A percentile compares a stretch with the other conserved stretches of the same genome.
These are phyloP conservation scores for Sympetrum striolatum DNA, from an alignment of 2,888 invertebrate genomes.

Conservation along the genomic window DNA sequence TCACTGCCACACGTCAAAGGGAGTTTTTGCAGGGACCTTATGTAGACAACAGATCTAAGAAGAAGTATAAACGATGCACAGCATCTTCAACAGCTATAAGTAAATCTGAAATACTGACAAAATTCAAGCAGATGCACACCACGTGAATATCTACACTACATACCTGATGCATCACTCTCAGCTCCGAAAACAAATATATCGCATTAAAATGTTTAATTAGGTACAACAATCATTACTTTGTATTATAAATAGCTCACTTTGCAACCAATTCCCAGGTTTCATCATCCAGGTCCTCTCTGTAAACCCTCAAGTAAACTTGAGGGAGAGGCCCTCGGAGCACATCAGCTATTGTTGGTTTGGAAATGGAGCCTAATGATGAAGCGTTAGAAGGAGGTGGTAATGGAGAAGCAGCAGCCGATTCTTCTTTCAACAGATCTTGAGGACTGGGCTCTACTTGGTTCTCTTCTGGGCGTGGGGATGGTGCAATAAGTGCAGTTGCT, in stretches of 20 bases:
- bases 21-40: no score
- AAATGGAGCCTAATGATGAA: background rate
- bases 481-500: background rate
- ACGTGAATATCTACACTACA: no score
- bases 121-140: background rate
- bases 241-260: slow-evolving; percentile 64
- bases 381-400: slow-evolving; percentile 13
- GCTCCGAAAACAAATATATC: no score
- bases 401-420: slow-evolving; percentile 50
- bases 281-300: slow-evolving; percentile 95
- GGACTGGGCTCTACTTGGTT: background rate
- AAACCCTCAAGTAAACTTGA: slow-evolving; percentile 87
- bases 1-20: no score
- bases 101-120: background rate
- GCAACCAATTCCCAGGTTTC: slow-evolving; percentile 94
- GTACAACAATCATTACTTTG: no score
- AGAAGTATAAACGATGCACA: no score
- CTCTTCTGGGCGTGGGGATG: background rate
- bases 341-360: slow-evolving; percentile 1
- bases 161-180: no score
- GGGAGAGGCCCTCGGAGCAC: slow-evolving; percentile 56
- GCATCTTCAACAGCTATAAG: no score
- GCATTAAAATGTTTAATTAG: no score
- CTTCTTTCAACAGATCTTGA: background rate
- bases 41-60: no score